phyloP scores from a whole-genome alignment of 2,113 vertebrate species.

The Chrysochloris asiatica region DNA sequence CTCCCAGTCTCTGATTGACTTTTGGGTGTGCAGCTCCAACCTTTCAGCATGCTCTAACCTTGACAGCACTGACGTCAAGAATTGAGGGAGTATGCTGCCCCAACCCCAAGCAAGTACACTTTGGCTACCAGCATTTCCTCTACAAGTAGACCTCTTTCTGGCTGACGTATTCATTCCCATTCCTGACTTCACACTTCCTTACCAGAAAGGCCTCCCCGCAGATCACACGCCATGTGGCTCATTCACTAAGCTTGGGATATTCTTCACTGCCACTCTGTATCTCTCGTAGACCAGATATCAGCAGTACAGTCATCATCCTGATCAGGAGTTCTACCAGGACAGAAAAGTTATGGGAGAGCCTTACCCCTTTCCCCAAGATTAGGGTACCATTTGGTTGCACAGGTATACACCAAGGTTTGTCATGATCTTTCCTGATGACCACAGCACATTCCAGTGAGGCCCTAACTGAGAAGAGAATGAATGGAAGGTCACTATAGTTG shows the following conservation, averaged over 20 bases:
- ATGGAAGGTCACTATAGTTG: not conserved
- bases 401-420: not conserved
- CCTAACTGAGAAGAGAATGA: not conserved
- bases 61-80: constrained; percentile 14
- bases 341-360: not conserved
- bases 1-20: not conserved
- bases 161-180: not conserved
- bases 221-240: not conserved
- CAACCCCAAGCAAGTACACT: not conserved
- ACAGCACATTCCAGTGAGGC: not conserved
- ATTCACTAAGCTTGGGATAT: not conserved
- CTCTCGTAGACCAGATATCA: not conserved
- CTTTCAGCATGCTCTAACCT: not conserved
- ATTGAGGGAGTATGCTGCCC: not conserved
- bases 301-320: not conserved
- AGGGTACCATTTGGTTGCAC: not conserved
- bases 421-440: not conserved
- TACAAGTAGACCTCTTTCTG: constrained; percentile 13
- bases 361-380: not conserved
- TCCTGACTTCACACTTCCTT: not conserved
- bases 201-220: not conserved
- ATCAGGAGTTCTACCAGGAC: not conserved
- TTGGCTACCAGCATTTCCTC: constrained; percentile 37
- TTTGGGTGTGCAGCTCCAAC: not conserved
- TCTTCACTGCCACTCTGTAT: not conserved